Conservation (phyloP, 2,113 vertebrate genomes). For the Tyrannus savana region DNA sequence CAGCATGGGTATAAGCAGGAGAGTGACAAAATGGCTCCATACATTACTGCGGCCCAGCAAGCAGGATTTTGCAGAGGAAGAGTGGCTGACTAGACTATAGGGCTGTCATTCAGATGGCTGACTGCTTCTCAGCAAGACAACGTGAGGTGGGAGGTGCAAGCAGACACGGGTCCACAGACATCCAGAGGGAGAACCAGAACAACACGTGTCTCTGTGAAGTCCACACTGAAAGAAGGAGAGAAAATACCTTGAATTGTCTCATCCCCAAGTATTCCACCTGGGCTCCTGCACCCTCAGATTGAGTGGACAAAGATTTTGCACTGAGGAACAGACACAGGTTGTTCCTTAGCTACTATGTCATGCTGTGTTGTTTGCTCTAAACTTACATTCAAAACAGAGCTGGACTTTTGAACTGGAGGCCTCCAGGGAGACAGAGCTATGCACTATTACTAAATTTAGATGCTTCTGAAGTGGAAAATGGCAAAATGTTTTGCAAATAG, state of each 20-base stretch:
- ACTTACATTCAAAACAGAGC: conserved; percentile 41
- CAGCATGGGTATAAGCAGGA: neutral
- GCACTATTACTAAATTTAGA: conserved; percentile 64
- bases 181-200: neutral
- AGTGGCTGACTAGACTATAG: neutral
- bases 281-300: neutral
- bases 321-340: neutral
- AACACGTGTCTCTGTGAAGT: neutral
- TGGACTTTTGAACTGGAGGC: conserved; percentile 56
- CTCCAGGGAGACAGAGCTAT: conserved; percentile 18
- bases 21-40: neutral
- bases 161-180: neutral
- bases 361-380: conserved; percentile 15
- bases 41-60: neutral
- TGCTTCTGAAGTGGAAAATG: conserved; percentile 24
- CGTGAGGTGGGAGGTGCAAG: neutral
- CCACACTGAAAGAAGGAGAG: neutral
- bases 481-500: conserved; percentile 43
- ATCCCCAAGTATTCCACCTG: neutral
- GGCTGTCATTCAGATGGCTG: neutral
- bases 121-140: neutral
- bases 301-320: neutral
- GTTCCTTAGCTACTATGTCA: neutral
- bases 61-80: neutral
- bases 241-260: neutral